Evolutionary conservation across 2,113 vertebrate genomes (phyloP).

Genomic region (Periophthalmodon schlosseri): DNA sequence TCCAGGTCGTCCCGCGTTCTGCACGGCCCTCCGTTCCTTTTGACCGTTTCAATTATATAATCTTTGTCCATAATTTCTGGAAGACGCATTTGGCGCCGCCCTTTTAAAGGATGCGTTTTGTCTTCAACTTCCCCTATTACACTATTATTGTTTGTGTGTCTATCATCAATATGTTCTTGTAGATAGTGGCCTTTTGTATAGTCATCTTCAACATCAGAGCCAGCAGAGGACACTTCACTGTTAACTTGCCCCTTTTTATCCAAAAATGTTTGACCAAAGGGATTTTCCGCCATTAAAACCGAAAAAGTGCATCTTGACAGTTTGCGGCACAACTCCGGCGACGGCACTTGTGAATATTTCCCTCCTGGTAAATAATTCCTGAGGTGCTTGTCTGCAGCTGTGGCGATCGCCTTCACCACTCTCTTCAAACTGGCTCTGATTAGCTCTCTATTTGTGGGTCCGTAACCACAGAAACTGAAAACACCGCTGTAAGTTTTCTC

Average conservation of each 20-base stretch:
- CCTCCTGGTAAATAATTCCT: conserved; percentile 78
- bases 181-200: neutral
- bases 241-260: conserved; percentile 30
- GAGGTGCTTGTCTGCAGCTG: conserved; percentile 69
- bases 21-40: conserved; percentile 73
- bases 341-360: conserved; percentile 52
- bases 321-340: conserved; percentile 42
- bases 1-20: conserved; percentile 72
- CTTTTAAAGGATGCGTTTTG: neutral
- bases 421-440: conserved; percentile 72
- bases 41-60: conserved; percentile 59
- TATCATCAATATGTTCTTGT: neutral
- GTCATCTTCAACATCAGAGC: conserved; percentile 32
- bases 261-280: conserved; percentile 37
- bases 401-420: conserved; percentile 66
- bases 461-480: conserved; percentile 69
- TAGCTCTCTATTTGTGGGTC: conserved; percentile 69
- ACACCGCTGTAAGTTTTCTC: conserved; percentile 69
- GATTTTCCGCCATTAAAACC: conserved; percentile 74
- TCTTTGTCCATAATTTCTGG: conserved; percentile 54
- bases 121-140: neutral
- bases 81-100: neutral
- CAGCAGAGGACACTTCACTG: conserved; percentile 5
- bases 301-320: conserved; percentile 70
- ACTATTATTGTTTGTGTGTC: neutral